Base-by-base conservation (phyloP, 2,888 invertebrate species). In the Nudaria mundana region DNA sequence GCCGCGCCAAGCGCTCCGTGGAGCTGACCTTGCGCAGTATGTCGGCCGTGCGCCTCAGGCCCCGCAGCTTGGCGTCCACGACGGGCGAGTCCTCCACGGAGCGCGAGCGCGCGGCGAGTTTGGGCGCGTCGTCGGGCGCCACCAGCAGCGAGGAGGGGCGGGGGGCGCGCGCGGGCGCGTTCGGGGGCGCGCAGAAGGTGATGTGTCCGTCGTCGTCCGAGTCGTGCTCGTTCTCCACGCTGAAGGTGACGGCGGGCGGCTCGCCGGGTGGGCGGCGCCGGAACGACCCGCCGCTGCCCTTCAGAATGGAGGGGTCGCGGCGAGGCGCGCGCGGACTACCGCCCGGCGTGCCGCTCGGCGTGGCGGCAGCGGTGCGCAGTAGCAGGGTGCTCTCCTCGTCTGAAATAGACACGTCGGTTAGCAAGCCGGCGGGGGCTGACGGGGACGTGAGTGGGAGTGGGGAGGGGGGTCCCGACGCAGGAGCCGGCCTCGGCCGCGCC, bases 211-310 rank as follows among this genome's bases (percentile, higher is more conserved):
- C 85, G 65, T 76, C 75, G 66, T 76, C 78, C 14, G 79, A 75
- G 56, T 80, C 80, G 28, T 78, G 72, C 60, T 87, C 88, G 76
- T 78, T 75, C 71, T 87, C 87, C 31, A 88, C 85, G 74, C 71
- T 80, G 76, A 89, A 89, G 62, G 85, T 87, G 71, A 89, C 88
- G 66, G 78, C 75, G 66, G 85, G 82, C 52, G 76, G 69, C 50
- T 71, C 71, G 44, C 52, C 56, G 48, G 48, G 58, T 44, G 65
- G 61, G 47, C 75, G 72, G 22, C 72, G 71, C 49, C 52, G 36
- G 46, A 76, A 73, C 54, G 71, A 62, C 56, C 79, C 72, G 62
- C 71, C 72, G 49, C 64, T 64, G 45, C 66, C 45, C 63, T 71
- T 75, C 40, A 81, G 75, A 53, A 81, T 76, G 66, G 78, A 72